Base-by-base conservation (phyloP, 2,113 vertebrate species). In the Gavia stellata region DNA sequence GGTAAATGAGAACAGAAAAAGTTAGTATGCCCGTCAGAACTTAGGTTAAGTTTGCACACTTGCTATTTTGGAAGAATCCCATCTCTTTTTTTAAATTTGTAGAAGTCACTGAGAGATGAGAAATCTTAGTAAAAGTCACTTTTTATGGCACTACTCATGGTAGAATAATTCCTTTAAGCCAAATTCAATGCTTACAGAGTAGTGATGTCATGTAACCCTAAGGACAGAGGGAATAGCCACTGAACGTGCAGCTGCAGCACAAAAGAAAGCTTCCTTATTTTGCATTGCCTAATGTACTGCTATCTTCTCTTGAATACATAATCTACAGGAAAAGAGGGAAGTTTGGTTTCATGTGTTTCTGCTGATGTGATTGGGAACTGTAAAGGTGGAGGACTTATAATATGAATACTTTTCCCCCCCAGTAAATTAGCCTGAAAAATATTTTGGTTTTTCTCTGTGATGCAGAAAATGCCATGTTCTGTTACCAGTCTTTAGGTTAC, bases 21-120 rank as follows among this genome's bases (percentile, higher is more conserved):
- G 24, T 55, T n/a, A 66, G 6, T 14, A 0, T 53, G 45, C 11
- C 31, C 1, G 0, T 52, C 3, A 2, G 62, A 86, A 66, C 0
- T 3, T 42, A 56, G 10, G 12, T 24, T 71, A 66, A 65, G 38
- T 81, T 56, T 84, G 17, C 29, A 53, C 38, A 7, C 2, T n/a
- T 88, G 13, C 2, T 75, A 20, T 82, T 80, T 75, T 45, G 31
- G 52, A 56, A 77, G 38, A 87, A 23, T 75, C 6, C 7, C 3
- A 23, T 79, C 5, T 47, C 1, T 29, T 9, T 15, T 34, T 71
- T 31, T 67, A 34, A 63, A 55, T 17, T 88, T 50, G 12, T 47
- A 44, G 21, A 89, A 81, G 10, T 86, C 28, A 65, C 8, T 21
- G 31, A 84, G 34, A 65, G 7, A 34, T 73, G 17, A 81, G 5